Conservation (phyloP, 2,113 vertebrate species). For the Alouatta palliata region DNA sequence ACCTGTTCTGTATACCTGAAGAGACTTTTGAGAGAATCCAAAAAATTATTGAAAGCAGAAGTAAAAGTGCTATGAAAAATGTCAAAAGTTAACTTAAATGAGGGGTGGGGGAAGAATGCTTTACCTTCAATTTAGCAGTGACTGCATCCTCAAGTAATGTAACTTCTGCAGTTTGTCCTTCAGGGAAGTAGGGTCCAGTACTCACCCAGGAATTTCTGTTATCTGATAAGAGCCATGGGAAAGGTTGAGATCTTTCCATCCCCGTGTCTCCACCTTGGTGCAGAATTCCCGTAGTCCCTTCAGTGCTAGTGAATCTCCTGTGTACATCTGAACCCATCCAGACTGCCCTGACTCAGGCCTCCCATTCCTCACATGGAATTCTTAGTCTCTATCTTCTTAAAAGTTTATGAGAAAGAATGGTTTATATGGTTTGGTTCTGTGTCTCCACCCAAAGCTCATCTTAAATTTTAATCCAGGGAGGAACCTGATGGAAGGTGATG, state of each 20-base stretch:
- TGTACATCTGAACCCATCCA: background rate
- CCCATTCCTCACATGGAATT: background rate
- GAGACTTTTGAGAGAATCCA: background rate
- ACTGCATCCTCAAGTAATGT: background rate
- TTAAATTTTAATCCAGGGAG: no score
- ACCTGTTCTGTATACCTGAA: background rate
- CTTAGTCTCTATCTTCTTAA: background rate
- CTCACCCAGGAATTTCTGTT: background rate
- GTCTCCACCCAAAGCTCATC: no score
- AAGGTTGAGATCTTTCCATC: background rate
- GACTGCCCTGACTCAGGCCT: background rate
- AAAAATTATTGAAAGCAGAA: background rate
- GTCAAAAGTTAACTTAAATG: background rate
- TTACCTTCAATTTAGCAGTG: constrained; percentile 1
- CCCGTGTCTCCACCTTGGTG: background rate
- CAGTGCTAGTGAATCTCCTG: background rate
- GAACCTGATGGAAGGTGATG: no score
- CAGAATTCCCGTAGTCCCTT: background rate
- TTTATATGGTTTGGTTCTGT: background rate
- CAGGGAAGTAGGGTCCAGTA: constrained; percentile 37
- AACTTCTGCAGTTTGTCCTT: background rate
- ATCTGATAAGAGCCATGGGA: background rate
- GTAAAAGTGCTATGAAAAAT: background rate
- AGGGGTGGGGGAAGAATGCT: background rate
- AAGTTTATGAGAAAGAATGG: background rate